These are phyloP conservation scores for Cyclura pinguis DNA, from an alignment of 2,797 vertebrate genomes.

Conservation along the genomic window DNA sequence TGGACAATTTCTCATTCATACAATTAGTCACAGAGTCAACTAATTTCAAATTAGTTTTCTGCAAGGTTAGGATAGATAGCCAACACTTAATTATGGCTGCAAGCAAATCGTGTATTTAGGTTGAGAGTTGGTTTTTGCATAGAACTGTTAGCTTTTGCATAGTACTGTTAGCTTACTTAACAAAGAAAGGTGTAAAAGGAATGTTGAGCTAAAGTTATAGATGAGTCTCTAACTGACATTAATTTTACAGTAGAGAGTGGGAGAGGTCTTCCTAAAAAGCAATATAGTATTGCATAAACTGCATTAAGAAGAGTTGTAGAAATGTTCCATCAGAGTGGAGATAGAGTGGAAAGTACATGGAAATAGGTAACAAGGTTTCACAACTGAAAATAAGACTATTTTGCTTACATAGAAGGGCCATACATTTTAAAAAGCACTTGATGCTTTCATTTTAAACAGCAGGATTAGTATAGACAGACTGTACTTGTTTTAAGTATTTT, in stretches of 20 bases:
- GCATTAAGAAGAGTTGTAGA: not conserved
- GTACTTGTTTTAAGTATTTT: too few relatives aligned
- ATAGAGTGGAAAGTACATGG: not conserved
- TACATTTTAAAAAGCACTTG: not conserved
- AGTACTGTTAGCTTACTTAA: not conserved
- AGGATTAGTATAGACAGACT: not conserved
- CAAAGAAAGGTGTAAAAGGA: not conserved
- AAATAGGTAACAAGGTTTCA: slow-evolving; percentile 20
- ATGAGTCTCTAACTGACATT: slow-evolving; percentile 34
- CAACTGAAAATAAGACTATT: slow-evolving; percentile 1
- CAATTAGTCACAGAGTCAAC: not conserved
- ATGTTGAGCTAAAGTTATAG: not conserved
- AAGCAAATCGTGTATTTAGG: not conserved
- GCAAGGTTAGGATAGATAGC: not conserved
- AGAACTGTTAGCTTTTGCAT: not conserved
- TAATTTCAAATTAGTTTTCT: slow-evolving; percentile 13
- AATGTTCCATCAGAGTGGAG: not conserved
- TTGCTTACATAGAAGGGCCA: not conserved
- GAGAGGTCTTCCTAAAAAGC: not conserved
- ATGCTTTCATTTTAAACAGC: not conserved
- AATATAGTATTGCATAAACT: not conserved
- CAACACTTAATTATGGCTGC: not conserved
- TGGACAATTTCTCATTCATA: slow-evolving; percentile 1
- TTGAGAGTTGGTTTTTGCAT: fast-evolving
- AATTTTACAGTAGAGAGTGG: not conserved